These are phyloP conservation scores for Aquatica leii DNA, from an alignment of 2,888 invertebrate genomes.

Conservation along the genomic window DNA sequence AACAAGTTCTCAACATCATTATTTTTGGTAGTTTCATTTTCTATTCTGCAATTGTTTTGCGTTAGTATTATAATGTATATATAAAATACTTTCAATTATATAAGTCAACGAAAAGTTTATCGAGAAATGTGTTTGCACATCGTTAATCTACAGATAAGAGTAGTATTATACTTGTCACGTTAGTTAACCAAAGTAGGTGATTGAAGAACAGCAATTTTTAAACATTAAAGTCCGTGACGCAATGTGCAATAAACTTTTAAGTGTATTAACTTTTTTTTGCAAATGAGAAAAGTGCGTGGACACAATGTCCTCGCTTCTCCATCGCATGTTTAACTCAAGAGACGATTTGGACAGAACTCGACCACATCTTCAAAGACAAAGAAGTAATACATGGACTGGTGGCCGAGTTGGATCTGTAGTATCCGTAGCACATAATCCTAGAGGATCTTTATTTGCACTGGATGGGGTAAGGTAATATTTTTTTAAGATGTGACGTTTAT, in stretches of 20 bases:
- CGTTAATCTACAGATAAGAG: slow-evolving; percentile 31
- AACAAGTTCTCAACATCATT: neutral
- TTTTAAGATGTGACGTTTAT: no score
- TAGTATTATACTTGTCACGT: slow-evolving; percentile 24
- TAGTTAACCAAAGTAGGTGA: slow-evolving; percentile 16
- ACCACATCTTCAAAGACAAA: slow-evolving; percentile 33
- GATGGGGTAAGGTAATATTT: slow-evolving; percentile 34
- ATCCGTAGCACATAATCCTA: slow-evolving; percentile 28
- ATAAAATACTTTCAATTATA: neutral
- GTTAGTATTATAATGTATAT: neutral
- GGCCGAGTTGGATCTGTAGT: slow-evolving; percentile 28
- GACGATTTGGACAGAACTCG: slow-evolving; percentile 18
- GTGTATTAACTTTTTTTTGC: neutral
- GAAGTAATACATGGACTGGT: slow-evolving; percentile 40
- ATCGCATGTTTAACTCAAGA: slow-evolving; percentile 27
- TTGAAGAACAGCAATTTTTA: neutral
- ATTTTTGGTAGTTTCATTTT: no score
- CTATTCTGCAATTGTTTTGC: neutral
- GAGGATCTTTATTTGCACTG: slow-evolving; percentile 32
- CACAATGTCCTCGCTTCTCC: slow-evolving; percentile 23
- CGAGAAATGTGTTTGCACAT: slow-evolving; percentile 29
- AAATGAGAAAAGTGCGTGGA: slow-evolving; percentile 18
- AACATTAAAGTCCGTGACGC: neutral
- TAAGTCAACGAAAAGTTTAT: slow-evolving; percentile 19
- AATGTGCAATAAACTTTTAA: neutral